Percentiles rank a stretch among this genome's conserved stretches.
These are phyloP conservation scores for Cassiopea xamachana DNA, from an alignment of 30 jellyfish, hydroid and myxozoan genomes.

Conservation along the genomic window DNA sequence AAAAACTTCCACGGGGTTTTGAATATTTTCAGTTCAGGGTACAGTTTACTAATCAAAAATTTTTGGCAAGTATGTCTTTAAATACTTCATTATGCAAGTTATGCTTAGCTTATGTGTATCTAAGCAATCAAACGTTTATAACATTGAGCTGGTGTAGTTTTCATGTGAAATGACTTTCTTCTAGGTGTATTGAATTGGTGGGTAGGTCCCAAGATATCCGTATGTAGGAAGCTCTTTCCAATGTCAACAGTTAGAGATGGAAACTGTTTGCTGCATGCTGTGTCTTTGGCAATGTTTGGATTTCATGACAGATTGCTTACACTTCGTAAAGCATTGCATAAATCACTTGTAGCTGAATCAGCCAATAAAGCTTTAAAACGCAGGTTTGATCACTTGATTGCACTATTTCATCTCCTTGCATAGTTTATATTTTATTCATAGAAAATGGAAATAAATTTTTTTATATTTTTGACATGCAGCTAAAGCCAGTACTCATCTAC, in stretches of 20 bases:
- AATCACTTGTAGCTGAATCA: constrained; percentile 29
- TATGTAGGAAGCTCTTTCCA: constrained; percentile 92
- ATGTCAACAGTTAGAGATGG: constrained; percentile 97
- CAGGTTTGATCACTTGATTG: constrained; percentile 21
- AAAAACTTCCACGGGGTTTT: not conserved
- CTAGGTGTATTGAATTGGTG: constrained; percentile 93
- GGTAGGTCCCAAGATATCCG: constrained; percentile 69
- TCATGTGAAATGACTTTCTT: not conserved
- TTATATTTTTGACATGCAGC: too few species aligned
- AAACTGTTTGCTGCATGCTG: constrained; percentile 92
- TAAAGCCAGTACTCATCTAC: too few species aligned
- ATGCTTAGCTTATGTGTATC: too few species aligned
- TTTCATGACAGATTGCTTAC: constrained; percentile 87
- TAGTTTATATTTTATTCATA: too few species aligned
- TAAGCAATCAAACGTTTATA: too few species aligned
- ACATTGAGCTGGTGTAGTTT: not conserved
- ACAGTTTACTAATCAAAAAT: not conserved
- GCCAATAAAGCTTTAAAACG: constrained; percentile 77
- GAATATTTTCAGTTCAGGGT: not conserved
- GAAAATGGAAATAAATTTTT: too few species aligned
- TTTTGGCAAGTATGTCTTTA: not conserved
- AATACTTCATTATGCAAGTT: too few species aligned
- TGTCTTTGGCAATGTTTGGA: constrained; percentile 97
- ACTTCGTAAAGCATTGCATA: constrained; percentile 82
- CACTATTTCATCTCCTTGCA: too few species aligned